Evolutionary conservation across 2,888 invertebrate species (phyloP).

Genomic region (Venusia cambrica): DNA sequence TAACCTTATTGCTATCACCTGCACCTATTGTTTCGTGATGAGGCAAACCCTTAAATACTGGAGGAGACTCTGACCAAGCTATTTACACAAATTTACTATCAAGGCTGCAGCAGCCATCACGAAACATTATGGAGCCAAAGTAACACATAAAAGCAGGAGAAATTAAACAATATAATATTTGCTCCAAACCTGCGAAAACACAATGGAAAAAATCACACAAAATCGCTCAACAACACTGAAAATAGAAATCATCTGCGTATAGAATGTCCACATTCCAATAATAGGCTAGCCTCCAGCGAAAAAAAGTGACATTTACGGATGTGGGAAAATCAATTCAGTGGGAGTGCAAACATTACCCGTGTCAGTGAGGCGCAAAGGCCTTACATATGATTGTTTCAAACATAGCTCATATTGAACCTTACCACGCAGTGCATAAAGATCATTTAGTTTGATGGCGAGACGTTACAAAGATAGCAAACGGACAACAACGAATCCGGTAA

Average conservation of each 20-base stretch:
- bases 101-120: too few species aligned
- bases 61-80: too few species aligned
- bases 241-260: slow-evolving; percentile 30
- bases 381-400: slow-evolving; percentile 54
- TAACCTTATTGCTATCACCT: too few species aligned
- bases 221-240: slow-evolving; percentile 15
- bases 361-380: slow-evolving; percentile 53
- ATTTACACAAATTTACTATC: too few species aligned
- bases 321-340: slow-evolving; percentile 70
- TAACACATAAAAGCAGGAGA: too few species aligned
- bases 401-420: slow-evolving; percentile 56
- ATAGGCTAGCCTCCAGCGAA: slow-evolving; percentile 46
- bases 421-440: slow-evolving; percentile 58
- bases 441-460: slow-evolving; percentile 33
- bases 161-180: too few species aligned
- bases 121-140: too few species aligned
- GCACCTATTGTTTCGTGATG: too few species aligned
- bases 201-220: slow-evolving; percentile 3
- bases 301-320: slow-evolving; percentile 68
- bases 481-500: slow-evolving; percentile 55
- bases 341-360: slow-evolving; percentile 64
- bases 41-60: too few species aligned
- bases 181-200: too few species aligned
- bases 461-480: slow-evolving; percentile 64
- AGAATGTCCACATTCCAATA: slow-evolving; percentile 47